Percentiles rank a stretch among this genome's conserved stretches.
These are phyloP conservation scores for Meliscaeva auricollis DNA, from an alignment of 2,888 invertebrate species.

Conservation along the genomic window DNA sequence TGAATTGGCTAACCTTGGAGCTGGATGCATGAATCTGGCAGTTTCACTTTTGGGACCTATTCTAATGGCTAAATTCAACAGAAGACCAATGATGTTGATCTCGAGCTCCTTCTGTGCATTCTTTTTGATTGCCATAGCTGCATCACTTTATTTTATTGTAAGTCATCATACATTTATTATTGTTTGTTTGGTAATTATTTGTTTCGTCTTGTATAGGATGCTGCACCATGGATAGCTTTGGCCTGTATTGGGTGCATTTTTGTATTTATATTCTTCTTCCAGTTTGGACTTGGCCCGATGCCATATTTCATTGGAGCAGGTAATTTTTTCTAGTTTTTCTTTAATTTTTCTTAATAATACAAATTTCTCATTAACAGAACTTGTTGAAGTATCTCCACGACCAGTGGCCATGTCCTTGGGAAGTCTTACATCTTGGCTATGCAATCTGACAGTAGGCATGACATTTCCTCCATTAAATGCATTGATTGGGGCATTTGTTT, in stretches of 20 bases:
- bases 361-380: conserved; percentile 85
- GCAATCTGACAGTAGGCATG: conserved; percentile 93
- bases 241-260: conserved; percentile 89
- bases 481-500: conserved; percentile 88
- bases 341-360: background rate
- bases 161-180: conserved; percentile 79
- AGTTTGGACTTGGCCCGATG: conserved; percentile 93
- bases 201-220: conserved; percentile 84
- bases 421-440: conserved; percentile 93
- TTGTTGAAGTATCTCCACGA: conserved; percentile 92
- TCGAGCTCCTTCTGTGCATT: conserved; percentile 86
- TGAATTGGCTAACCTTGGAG: conserved; percentile 90
- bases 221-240: conserved; percentile 88
- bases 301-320: conserved; percentile 94
- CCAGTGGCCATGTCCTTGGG: conserved; percentile 94
- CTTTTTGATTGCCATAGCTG: conserved; percentile 86
- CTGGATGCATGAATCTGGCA: conserved; percentile 88
- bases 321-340: conserved; percentile 78
- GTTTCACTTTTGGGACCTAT: conserved; percentile 88
- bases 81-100: conserved; percentile 88
- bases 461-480: conserved; percentile 88
- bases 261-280: conserved; percentile 90
- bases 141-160: conserved; percentile 87
- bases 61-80: conserved; percentile 87
- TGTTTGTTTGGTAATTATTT: background rate